phyloP scores from a whole-genome alignment of 2,113 vertebrate genomes.

The Ploceus nigricollis region DNA sequence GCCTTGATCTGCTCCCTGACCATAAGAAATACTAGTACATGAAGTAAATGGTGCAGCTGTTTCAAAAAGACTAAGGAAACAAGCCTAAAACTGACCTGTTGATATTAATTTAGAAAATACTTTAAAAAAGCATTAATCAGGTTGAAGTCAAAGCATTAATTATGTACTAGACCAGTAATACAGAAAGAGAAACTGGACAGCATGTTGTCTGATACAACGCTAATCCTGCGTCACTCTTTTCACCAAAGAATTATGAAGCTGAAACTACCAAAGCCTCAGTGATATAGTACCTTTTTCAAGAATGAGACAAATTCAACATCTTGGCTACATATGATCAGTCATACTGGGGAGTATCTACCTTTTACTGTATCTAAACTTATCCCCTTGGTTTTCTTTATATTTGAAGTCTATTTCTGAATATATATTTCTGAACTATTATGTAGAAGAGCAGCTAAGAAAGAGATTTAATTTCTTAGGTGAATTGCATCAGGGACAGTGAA shows the following conservation, averaged over 20 bases:
- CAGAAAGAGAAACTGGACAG: neutral
- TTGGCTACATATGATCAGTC: neutral
- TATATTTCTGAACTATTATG: neutral
- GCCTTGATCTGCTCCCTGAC: neutral
- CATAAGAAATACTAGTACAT: neutral
- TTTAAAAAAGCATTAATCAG: neutral
- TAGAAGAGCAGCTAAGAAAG: neutral
- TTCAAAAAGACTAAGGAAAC: neutral
- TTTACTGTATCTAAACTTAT: neutral
- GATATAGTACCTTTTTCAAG: neutral
- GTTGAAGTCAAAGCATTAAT: neutral
- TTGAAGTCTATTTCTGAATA: neutral
- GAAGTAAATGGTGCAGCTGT: neutral
- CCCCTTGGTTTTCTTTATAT: neutral
- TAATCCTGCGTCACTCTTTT: neutral
- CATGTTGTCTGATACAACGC: rapidly evolving
- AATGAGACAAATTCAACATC: neutral
- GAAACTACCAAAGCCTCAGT: neutral
- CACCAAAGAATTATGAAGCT: neutral
- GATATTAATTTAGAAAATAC: neutral
- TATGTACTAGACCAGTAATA: neutral
- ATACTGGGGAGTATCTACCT: neutral
- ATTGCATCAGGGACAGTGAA: neutral
- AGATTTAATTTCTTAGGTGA: neutral
- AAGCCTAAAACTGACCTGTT: neutral